phyloP scores from a whole-genome alignment of 2,888 invertebrate species.

The Chrysolina oricalcia region DNA sequence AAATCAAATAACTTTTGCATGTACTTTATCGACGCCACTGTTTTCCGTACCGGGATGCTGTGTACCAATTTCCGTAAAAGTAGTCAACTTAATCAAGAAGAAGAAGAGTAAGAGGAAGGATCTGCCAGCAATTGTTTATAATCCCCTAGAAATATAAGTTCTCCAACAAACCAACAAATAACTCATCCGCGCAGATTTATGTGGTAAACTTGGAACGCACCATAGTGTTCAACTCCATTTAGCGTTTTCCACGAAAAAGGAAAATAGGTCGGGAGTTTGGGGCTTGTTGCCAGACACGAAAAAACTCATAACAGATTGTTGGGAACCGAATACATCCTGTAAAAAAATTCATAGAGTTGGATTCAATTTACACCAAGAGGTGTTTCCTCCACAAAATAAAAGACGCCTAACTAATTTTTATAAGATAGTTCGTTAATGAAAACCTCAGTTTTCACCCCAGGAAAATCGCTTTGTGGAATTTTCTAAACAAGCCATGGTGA shows the following conservation, averaged over 20 bases:
- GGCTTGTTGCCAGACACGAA: background rate
- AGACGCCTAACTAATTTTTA: too few species aligned
- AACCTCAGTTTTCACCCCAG: too few species aligned
- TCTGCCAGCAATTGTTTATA: conserved; percentile 62
- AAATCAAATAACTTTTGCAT: too few species aligned
- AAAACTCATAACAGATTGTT: background rate
- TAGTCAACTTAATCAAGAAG: conserved; percentile 64
- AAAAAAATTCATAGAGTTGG: too few species aligned
- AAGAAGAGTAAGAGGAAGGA: conserved; percentile 49
- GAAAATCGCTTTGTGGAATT: too few species aligned
- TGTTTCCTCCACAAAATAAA: too few species aligned
- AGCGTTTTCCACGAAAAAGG: conserved; percentile 43
- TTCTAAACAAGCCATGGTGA: too few species aligned
- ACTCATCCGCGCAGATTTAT: conserved; percentile 63
- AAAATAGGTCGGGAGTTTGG: conserved; percentile 28
- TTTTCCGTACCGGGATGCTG: conserved; percentile 41
- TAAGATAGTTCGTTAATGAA: too few species aligned
- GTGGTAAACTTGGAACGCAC: conserved; percentile 57
- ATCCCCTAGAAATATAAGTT: conserved; percentile 60
- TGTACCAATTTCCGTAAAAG: conserved; percentile 61
- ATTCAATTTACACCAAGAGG: too few species aligned
- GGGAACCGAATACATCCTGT: background rate
- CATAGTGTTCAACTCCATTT: conserved; percentile 43
- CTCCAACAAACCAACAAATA: conserved; percentile 61
- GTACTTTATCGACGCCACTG: conserved; percentile 23